Evolutionary conservation across 1,140 invertebrate species (phyloP).

Genomic region (Coenobita brevimanus): DNA sequence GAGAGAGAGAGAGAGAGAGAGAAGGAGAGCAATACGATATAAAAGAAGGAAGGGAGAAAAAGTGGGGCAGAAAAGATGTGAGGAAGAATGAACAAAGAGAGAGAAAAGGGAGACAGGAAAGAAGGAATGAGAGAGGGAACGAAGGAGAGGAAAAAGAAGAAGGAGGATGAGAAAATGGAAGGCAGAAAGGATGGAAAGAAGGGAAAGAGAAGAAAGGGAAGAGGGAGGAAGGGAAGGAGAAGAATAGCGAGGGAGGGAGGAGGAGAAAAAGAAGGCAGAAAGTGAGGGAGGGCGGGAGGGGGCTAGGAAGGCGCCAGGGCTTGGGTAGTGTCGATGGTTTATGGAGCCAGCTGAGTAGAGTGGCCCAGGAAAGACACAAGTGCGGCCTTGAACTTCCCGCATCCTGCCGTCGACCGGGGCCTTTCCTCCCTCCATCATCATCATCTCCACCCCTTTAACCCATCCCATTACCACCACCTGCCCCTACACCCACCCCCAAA

Average conservation of each 20-base stretch:
- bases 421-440: no score
- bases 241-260: neutral
- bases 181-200: neutral
- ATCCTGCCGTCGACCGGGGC: neutral
- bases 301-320: no score
- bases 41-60: no score
- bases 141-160: neutral
- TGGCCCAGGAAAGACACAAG: no score
- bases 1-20: neutral
- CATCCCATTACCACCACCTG: no score
- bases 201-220: no score
- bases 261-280: neutral
- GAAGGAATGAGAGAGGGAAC: neutral
- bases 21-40: neutral
- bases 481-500: no score
- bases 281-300: neutral
- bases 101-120: neutral
- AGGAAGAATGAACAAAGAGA: neutral
- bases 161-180: neutral
- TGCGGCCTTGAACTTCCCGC: constrained; percentile 3
- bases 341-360: no score
- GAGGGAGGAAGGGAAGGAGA: no score
- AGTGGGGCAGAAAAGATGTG: neutral
- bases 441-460: no score
- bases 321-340: no score